Conservation (phyloP, 2,888 invertebrate species). For the Steinernema hermaphroditum region DNA sequence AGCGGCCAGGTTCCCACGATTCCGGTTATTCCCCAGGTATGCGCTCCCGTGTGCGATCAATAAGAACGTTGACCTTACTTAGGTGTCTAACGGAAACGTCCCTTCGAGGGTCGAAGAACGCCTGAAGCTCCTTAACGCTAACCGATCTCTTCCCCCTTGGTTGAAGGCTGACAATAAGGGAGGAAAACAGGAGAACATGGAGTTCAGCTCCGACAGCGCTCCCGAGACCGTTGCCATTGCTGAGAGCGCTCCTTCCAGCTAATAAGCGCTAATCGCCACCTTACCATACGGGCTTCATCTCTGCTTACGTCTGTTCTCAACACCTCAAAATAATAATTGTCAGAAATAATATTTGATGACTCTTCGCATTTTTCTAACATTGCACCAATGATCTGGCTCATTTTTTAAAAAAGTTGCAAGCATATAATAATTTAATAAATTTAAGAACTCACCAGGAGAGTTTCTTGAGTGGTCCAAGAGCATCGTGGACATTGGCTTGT, state of each 20-base stretch:
- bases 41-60: too few species aligned
- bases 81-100: background rate
- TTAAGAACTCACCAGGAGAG: slow-evolving; percentile 31
- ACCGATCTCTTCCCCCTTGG: background rate
- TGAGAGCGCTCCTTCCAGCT: slow-evolving; percentile 34
- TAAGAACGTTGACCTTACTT: background rate
- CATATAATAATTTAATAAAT: slow-evolving; percentile 30
- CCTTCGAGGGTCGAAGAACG: slow-evolving; percentile 2
- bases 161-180: slow-evolving; percentile 17
- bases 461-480: background rate
- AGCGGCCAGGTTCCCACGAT: background rate
- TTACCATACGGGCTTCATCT: slow-evolving; percentile 15
- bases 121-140: slow-evolving; percentile 13
- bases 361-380: background rate
- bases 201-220: slow-evolving; percentile 48
- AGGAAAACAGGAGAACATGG: slow-evolving; percentile 27
- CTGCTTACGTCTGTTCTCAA: background rate
- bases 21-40: background rate
- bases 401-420: background rate
- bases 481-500: background rate
- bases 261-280: background rate
- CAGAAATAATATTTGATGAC: background rate
- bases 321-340: slow-evolving; percentile 10
- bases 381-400: slow-evolving; percentile 17
- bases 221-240: slow-evolving; percentile 47